These are phyloP conservation scores for Blera fallax DNA, from an alignment of 2,888 invertebrate species.

Conservation along the genomic window DNA sequence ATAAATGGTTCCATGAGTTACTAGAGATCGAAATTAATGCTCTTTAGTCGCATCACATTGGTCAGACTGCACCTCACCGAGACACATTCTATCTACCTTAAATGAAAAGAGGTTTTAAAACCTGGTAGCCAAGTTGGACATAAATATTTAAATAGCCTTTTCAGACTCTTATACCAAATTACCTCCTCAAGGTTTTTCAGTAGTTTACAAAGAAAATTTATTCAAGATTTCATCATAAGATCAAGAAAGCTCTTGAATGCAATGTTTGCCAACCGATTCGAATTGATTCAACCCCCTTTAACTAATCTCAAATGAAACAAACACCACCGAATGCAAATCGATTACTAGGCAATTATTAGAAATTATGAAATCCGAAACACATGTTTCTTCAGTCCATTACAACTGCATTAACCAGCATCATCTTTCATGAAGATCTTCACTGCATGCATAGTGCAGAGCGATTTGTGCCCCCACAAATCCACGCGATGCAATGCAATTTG, in stretches of 20 bases:
- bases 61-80: too few relatives aligned
- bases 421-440: constrained; percentile 46
- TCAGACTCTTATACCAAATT: too few relatives aligned
- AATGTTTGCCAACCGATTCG: neutral
- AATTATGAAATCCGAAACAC: constrained; percentile 66
- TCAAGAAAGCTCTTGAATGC: neutral
- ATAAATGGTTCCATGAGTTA: too few relatives aligned
- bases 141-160: too few relatives aligned
- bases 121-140: too few relatives aligned
- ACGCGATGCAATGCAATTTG: constrained; percentile 40
- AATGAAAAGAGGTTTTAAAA: too few relatives aligned
- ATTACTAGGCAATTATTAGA: constrained; percentile 62
- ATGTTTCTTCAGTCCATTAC: constrained; percentile 63
- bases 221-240: too few relatives aligned
- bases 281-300: neutral
- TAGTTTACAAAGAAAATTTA: too few relatives aligned
- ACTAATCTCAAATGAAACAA: neutral
- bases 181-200: too few relatives aligned
- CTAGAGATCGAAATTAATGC: too few relatives aligned
- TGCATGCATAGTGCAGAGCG: constrained; percentile 40
- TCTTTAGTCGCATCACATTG: too few relatives aligned
- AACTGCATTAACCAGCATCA: constrained; percentile 65
- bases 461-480: constrained; percentile 47
- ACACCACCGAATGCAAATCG: constrained; percentile 31
- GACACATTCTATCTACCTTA: too few relatives aligned